Evolutionary conservation across 2,888 invertebrate species (phyloP).

Genomic region (Amblyjoppa fuscipennis): DNA sequence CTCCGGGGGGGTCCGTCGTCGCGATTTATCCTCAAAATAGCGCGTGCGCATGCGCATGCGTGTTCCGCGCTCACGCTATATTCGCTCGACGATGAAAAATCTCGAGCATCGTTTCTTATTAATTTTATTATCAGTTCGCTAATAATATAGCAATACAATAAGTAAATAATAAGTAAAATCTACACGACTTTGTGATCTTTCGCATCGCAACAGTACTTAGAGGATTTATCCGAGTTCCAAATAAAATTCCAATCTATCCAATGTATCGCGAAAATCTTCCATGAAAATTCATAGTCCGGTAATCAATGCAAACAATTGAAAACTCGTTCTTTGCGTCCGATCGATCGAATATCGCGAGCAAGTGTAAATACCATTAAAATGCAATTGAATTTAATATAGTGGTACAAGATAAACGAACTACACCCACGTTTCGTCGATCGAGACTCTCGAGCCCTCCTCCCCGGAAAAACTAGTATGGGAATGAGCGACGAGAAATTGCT

Average conservation of each 20-base stretch:
- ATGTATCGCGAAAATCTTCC: no score
- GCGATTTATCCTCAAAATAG: constrained; percentile 45
- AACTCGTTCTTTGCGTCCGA: not conserved
- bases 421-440: not conserved
- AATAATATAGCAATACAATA: not conserved
- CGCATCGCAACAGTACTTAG: no score
- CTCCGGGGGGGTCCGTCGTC: constrained; percentile 43
- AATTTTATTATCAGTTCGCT: not conserved
- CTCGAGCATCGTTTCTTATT: not conserved
- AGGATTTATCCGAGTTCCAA: no score
- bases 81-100: not conserved
- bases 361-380: not conserved
- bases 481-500: constrained; percentile 81
- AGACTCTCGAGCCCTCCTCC: not conserved
- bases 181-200: no score
- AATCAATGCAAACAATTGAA: no score
- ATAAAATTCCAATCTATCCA: no score
- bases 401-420: not conserved
- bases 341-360: not conserved
- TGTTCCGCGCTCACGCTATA: not conserved
- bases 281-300: no score
- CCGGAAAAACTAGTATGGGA: constrained; percentile 54
- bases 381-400: not conserved
- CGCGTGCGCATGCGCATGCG: constrained; percentile 25
- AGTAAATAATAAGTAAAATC: no score